phyloP scores from a whole-genome alignment of 2,113 vertebrate species.

The Crotalus helleri region DNA sequence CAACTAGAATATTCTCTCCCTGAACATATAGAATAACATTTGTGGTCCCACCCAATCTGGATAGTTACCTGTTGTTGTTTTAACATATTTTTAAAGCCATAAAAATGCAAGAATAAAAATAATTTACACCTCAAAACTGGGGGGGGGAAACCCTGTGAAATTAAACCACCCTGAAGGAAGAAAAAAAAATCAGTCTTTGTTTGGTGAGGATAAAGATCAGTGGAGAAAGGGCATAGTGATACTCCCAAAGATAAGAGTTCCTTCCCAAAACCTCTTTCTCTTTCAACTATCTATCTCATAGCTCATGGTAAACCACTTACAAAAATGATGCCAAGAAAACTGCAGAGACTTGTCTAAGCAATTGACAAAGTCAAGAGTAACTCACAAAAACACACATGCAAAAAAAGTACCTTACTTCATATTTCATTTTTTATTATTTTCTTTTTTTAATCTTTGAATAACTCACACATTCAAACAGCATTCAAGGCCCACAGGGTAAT shows the following conservation, averaged over 20 bases:
- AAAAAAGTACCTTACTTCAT: neutral
- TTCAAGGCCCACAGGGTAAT: neutral
- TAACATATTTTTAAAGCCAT: neutral
- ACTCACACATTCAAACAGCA: neutral
- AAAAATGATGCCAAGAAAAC: neutral
- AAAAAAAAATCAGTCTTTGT: neutral
- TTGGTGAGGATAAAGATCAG: neutral
- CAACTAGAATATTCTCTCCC: conserved; percentile 49
- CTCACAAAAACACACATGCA: neutral
- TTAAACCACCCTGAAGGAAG: neutral
- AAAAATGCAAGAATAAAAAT: neutral
- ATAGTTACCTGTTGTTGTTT: neutral
- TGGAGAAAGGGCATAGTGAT: neutral
- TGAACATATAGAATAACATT: neutral
- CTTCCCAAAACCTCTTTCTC: neutral
- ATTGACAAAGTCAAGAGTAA: neutral
- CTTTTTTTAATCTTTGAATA: neutral
- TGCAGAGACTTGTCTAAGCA: neutral
- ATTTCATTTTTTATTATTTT: neutral
- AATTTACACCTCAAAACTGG: neutral
- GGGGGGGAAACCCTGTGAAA: neutral
- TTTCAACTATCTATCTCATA: neutral
- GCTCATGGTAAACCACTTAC: neutral
- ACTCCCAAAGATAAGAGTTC: neutral
- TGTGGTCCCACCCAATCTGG: neutral